Evolutionary conservation across 2,888 invertebrate genomes (phyloP), one percentile per base, ranked within the genome.

Genomic region (Sturmia bella): DNA sequence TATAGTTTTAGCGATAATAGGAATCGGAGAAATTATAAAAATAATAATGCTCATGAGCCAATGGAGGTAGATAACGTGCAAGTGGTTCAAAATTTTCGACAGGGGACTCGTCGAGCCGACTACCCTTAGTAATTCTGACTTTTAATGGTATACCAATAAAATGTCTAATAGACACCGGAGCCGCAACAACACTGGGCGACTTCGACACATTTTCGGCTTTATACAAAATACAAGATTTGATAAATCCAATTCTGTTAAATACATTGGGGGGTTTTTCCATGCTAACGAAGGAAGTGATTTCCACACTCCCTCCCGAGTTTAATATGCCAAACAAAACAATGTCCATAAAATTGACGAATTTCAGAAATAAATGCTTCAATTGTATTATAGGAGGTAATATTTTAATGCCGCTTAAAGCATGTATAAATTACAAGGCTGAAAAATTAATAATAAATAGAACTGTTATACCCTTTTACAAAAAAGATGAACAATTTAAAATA

Each of bases 71-170:
- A 48, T 48, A 48, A 48, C 19, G 19, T 48, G 17, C 17, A 48
- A 7, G 19, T 48, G 19, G 48, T 19, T 17, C 1, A 48, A 48
- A 48, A 19, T 48, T 48, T 48, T 48, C 48, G 19, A 19, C 17
- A 48, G 48, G 7, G 48, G 2, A 19, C 48, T 19, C 9, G 3
- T n/a, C n/a, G 27, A 27, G 6, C 27, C 27, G 48, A 48, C 11
- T 48, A 54, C 52, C 52, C 27, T 3, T 56, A 56, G 56, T 15
- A 11, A 4, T 32, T n/a, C 27, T 54, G 15, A 54, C 15, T 15
- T 56, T 56, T 56, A 56, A 56, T 32, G 15, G 32, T 11, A 56
- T 32, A n/a, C 15, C 21, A 61, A 9, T 61, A 3, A 61, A 24
- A 43, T 43, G 59, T 15, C 15, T 43, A 11, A 43, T 61, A 15